Percentiles rank a stretch among this genome's conserved stretches.
Evolutionary conservation across 1,140 invertebrate species (phyloP).

Genomic region (Pinna nobilis): DNA sequence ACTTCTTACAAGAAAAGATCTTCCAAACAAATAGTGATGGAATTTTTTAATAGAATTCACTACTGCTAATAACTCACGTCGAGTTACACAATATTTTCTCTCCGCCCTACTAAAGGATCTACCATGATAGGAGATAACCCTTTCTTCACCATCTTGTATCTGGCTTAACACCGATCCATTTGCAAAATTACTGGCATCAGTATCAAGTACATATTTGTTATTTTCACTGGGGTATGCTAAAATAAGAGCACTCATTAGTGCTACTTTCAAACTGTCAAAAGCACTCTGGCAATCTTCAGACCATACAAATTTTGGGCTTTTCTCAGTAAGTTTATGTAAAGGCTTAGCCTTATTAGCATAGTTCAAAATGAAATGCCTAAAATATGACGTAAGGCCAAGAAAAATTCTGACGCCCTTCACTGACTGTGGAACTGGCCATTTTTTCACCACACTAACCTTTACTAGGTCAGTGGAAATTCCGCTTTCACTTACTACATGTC

Average conservation of each 20-base stretch:
- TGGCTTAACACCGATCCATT: neutral
- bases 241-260: conserved; percentile 38
- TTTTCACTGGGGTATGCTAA: conserved; percentile 31
- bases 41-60: neutral
- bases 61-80: neutral
- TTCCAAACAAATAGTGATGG: neutral
- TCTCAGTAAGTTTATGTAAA: conserved; percentile 39
- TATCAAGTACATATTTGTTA: conserved; percentile 2
- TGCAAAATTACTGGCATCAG: neutral
- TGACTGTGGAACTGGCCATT: conserved; percentile 26
- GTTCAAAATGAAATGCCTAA: conserved; percentile 15
- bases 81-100: neutral
- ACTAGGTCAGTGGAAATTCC: conserved; percentile 24
- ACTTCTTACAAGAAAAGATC: neutral
- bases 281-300: conserved; percentile 24
- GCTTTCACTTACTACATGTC: conserved; percentile 35
- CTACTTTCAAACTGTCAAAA: neutral
- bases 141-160: neutral
- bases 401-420: conserved; percentile 35
- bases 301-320: conserved; percentile 42
- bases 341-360: conserved; percentile 39
- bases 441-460: conserved; percentile 24
- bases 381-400: conserved; percentile 39
- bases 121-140: neutral
- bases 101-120: neutral